Evolutionary conservation across 2,888 invertebrate species (phyloP), one percentile per base, ranked within the genome.

Genomic region (Aelia acuminata): DNA sequence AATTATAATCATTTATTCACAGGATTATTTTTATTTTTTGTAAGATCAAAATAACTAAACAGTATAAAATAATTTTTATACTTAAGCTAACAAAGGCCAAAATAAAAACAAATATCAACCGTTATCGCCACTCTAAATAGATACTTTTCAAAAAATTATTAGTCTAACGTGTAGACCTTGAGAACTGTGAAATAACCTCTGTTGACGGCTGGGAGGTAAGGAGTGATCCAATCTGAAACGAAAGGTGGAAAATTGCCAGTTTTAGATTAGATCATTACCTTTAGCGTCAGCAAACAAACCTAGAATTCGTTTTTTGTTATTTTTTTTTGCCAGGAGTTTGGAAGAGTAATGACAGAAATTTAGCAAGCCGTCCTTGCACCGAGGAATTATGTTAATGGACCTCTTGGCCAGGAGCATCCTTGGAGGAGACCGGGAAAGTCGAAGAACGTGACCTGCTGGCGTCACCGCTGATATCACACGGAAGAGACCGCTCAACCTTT

Each of bases 301-400:
- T 80, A 80, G 43, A 47, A 80, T 80, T 80, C 11, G 43, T 43
- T 47, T 47, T 43, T 80, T 80, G 43, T 80, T 80, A n/a, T 47
- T 47, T 43, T 80, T 80, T 80, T 80, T 80, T 80, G 80, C 63
- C 18, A 31, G 63, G 63, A 70, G 63, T 70, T 70, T 70, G 63
- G 63, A 70, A 43, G 43, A 22, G 43, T 80, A 80, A 80, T 80
- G 43, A 80, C 43, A 80, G 39, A 80, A 80, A 80, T 80, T 47
- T 80, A 70, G 63, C 63, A 10, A 35, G 22, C 13, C 43, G 80
- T n/a, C 80, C 80, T 80, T 80, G 80, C 80, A 80, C 80, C 20
- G 80, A 80, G 80, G 80, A 39, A 80, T 80, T 80, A 80, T 80
- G 80, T 80, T 80, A 80, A 80, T 80, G 80, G 80, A 70, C 31